Conservation (phyloP, 2,888 invertebrate genomes). For the Aspidapion aeneum region DNA sequence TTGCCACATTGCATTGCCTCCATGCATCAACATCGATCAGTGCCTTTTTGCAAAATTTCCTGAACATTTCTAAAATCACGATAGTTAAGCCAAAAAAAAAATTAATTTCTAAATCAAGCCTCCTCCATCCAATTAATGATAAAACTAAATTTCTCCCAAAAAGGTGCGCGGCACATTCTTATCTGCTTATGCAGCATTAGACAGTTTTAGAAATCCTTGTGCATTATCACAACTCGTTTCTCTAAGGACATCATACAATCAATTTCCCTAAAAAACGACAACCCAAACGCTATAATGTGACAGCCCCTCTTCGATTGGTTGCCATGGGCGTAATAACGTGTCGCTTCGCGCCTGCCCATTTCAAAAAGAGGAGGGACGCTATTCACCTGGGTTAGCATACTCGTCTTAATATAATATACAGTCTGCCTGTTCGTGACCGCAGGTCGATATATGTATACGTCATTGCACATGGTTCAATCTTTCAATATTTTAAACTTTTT, state of each 20-base stretch:
- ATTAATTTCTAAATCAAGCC: too few species aligned
- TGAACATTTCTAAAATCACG: too few species aligned
- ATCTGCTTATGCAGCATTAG: too few species aligned
- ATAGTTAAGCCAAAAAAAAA: too few species aligned
- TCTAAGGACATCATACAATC: not conserved
- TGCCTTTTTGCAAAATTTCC: too few species aligned
- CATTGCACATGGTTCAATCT: not conserved
- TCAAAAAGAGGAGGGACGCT: constrained; percentile 36
- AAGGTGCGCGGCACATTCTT: too few species aligned
- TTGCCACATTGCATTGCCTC: too few species aligned
- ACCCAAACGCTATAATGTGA: not conserved
- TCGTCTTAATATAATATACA: constrained; percentile 29
- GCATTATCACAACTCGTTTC: not conserved
- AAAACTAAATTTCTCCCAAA: too few species aligned
- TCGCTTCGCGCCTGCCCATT: constrained; percentile 26
- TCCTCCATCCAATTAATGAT: too few species aligned
- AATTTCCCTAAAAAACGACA: not conserved
- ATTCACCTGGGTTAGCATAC: constrained; percentile 36
- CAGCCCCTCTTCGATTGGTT: constrained; percentile 29
- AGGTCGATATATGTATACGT: constrained; percentile 30
- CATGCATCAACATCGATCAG: too few species aligned
- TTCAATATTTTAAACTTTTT: too few species aligned
- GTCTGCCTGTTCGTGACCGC: constrained; percentile 39
- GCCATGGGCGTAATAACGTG: constrained; percentile 34
- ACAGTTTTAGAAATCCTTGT: not conserved